Base-by-base conservation (phyloP, 2,888 invertebrate species). In the Zelleria hepariella region DNA sequence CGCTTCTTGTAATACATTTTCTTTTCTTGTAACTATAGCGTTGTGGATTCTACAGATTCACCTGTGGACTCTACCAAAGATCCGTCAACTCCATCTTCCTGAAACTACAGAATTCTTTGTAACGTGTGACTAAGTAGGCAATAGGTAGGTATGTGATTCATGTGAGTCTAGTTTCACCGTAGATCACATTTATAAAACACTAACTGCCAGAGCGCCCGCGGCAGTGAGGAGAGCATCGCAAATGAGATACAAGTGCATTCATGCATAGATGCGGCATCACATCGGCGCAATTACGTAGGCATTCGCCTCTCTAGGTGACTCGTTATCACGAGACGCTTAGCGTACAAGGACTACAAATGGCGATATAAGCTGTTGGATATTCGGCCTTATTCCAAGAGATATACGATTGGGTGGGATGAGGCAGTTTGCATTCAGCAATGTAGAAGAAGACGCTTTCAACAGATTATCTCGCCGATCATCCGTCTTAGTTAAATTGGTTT, bases 211-310 rank as follows among this genome's bases (percentile, higher is more conserved):
- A 42, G 8, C 20, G 8, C 51, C 51, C 51, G 18, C 23, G 25
- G 53, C 57, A 20, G 23, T 52, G 25, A 18, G 47, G 49, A 49
- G 49, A 49, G 24, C 47, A 25, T 57, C 32, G 21, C 51, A 58
- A 66, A 63, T 59, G 61, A 63, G 69, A 55, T 32, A 54, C 48
- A 18, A 57, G 55, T 60, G 60, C 62, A 61, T 60, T 61, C 60
- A 60, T 61, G 62, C 61, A 62, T 62, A 61, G 15, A 42, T 42
- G 32, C 32, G 32, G 32, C 32, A 42, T 42, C 54, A 56, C 7
- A 53, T 25, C 23, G 54, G 53, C 59, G 64, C 65, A 71, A 73
- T 75, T 72, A 73, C 62, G 61, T 54, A 57, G 68, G 68, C 70
- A 72, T 66, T 64, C 64, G 60, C 61, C 63, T 66, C 62, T 65